A percentile compares a stretch with the other conserved stretches of the same genome.
Evolutionary conservation across 2,888 invertebrate species (phyloP).

Genomic region (Drosophila mayaguana): DNA sequence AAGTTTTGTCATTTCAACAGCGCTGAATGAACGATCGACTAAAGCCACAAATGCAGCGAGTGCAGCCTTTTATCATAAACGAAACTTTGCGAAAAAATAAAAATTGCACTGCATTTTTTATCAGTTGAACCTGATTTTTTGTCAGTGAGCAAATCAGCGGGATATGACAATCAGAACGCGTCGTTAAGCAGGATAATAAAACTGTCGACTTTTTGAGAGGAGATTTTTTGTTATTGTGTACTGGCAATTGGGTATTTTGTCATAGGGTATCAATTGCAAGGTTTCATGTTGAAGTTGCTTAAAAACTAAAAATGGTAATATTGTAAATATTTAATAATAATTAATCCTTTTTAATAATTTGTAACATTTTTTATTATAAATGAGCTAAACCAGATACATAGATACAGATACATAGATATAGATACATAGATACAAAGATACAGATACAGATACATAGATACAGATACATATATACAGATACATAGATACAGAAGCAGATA

Average conservation of each 20-base stretch:
- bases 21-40: constrained; percentile 49
- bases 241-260: background rate
- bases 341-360: no score
- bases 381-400: no score
- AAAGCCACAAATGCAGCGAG: constrained; percentile 54
- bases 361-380: no score
- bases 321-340: no score
- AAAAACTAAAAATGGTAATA: no score
- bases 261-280: background rate
- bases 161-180: constrained; percentile 60
- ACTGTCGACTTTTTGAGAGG: constrained; percentile 19
- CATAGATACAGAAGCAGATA: no score
- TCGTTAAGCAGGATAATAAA: constrained; percentile 60
- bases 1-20: constrained; percentile 78
- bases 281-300: background rate
- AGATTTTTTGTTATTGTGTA: background rate
- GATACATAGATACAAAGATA: no score
- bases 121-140: background rate
- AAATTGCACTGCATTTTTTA: background rate
- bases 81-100: constrained; percentile 43
- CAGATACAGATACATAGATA: no score
- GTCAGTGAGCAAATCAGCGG: constrained; percentile 20
- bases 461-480: no score
- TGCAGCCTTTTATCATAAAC: constrained; percentile 7
- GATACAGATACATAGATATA: no score